A percentile compares a stretch with the other conserved stretches of the same genome.
Evolutionary conservation across 2,113 vertebrate genomes (phyloP).

Genomic region (Sarotherodon lohbergeri): DNA sequence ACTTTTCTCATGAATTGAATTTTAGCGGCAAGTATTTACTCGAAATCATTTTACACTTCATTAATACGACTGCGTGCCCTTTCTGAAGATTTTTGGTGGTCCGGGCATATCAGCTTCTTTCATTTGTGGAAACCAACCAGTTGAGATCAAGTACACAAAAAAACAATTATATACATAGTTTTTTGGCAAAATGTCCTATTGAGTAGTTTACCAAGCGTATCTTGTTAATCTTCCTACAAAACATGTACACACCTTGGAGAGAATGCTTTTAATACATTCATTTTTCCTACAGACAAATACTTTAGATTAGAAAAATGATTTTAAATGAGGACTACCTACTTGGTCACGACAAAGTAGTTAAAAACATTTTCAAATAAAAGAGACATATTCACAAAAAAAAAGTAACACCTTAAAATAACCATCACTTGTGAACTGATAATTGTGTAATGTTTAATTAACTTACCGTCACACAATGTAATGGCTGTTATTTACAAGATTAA

Average conservation of each 20-base stretch:
- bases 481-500: background rate
- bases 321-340: background rate
- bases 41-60: background rate
- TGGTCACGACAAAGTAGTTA: background rate
- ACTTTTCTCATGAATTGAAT: background rate
- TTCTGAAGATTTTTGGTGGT: background rate
- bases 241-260: background rate
- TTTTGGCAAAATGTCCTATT: background rate
- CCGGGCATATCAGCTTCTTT: background rate
- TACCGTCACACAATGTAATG: fast-evolving
- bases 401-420: background rate
- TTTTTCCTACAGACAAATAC: constrained; percentile 6
- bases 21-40: fast-evolving
- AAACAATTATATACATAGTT: background rate
- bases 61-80: background rate
- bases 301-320: constrained; percentile 43
- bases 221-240: background rate
- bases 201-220: fast-evolving
- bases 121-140: background rate
- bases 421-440: background rate
- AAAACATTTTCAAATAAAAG: constrained; percentile 14
- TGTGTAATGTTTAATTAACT: background rate
- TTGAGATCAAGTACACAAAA: background rate
- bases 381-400: constrained; percentile 34
- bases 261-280: constrained; percentile 42